Evolutionary conservation across 2,797 vertebrate genomes (phyloP), one percentile per base, ranked within the genome.

Genomic region (Nothura maculosa): DNA sequence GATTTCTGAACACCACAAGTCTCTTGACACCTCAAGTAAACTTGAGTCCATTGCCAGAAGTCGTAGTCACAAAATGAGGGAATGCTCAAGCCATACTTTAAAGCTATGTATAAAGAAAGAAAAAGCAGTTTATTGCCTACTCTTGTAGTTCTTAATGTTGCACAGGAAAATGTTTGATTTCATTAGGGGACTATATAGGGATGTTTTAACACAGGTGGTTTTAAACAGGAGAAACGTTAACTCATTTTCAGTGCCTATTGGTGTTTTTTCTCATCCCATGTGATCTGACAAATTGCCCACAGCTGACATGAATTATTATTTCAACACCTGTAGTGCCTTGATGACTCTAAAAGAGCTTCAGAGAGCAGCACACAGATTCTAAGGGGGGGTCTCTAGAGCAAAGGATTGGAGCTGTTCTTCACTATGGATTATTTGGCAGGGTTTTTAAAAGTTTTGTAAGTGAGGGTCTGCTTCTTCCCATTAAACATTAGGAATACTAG

Each of bases 331-430:
- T n/a, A 55, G 30, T 30, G 43, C 43, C 24, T 1, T 32, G 27
- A 11, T 0, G 1, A 9, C 47, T 77, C 40, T 40, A 58, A 18
- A 58, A 22, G 47, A 61, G 36, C 68, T 82, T 47, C 48, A 48
- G 38, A 45, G 72, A 64, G 19, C 7, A 0, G 4, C 48, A 48
- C 14, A 2, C 4, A 5, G 16, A 20, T 63, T 14, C 32, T 0
- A 0, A 5, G 25, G 6, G 30, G 5, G 25, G 6, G 30, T 30
- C 47, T 64, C 34, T 57, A 1, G 52, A 7, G 25, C 1, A 30
- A 63, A 32, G 2, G 14, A 16, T 45, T 21, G 52, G 25, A 22
- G 14, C 6, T 55, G 42, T 25, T 22, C 40, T 81, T 67, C 16
- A 40, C 34, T 20, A n/a, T 6, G 0, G 3, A 18, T 64, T 68